These are phyloP conservation scores for Sciaenops ocellatus DNA, from an alignment of 2,797 vertebrate genomes.

Conservation along the genomic window DNA sequence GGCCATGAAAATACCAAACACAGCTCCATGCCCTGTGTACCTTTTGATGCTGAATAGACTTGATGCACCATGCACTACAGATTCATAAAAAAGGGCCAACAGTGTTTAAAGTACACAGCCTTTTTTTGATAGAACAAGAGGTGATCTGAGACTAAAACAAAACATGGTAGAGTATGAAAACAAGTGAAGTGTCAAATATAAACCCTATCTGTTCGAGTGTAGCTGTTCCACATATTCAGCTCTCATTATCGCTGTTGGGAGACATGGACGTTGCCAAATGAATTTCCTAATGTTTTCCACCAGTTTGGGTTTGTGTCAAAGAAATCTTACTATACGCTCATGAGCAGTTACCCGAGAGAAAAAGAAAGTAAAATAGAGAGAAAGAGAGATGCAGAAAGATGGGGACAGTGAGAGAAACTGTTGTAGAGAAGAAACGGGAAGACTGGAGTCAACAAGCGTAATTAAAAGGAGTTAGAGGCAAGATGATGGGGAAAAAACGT, in stretches of 20 bases:
- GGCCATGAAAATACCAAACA: slow-evolving; percentile 31
- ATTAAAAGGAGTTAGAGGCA: slow-evolving; percentile 68
- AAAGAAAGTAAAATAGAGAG: slow-evolving; percentile 19
- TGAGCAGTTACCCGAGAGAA: slow-evolving; percentile 45
- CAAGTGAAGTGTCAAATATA: slow-evolving; percentile 48
- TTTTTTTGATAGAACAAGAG: slow-evolving; percentile 16
- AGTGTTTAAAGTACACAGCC: background rate
- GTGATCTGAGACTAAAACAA: slow-evolving; percentile 25
- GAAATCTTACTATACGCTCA: slow-evolving; percentile 31
- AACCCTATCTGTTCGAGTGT: slow-evolving; percentile 28
- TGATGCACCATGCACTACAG: background rate
- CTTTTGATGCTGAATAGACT: slow-evolving; percentile 23
- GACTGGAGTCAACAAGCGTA: slow-evolving; percentile 68
- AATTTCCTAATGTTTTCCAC: slow-evolving; percentile 58
- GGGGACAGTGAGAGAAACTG: slow-evolving; percentile 27
- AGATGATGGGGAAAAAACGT: slow-evolving; percentile 52
- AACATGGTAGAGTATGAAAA: slow-evolving; percentile 18
- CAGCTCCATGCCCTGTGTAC: slow-evolving; percentile 10
- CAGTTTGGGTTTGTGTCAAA: slow-evolving; percentile 53
- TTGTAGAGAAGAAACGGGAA: slow-evolving; percentile 34
- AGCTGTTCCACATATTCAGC: slow-evolving; percentile 46
- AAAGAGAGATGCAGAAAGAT: slow-evolving; percentile 11
- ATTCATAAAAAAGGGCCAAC: slow-evolving; percentile 5
- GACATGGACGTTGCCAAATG: slow-evolving; percentile 52
- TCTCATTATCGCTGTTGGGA: slow-evolving; percentile 57